A percentile compares a stretch with the other conserved stretches of the same genome.
These are phyloP conservation scores for Dermochelys coriacea DNA, from an alignment of 2,797 vertebrate species.

Conservation along the genomic window DNA sequence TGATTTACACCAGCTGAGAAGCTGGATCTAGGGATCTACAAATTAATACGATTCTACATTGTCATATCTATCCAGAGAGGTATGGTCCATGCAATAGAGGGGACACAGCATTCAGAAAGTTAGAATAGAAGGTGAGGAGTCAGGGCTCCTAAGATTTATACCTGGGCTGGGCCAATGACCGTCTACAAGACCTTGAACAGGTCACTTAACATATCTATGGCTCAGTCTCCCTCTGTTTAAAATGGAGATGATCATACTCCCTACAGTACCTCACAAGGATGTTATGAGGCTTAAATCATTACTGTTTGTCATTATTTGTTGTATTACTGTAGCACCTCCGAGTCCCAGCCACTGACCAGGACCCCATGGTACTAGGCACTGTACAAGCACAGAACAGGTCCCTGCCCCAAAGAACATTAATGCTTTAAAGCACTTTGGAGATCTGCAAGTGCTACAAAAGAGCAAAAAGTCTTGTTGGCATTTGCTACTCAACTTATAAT, in stretches of 20 bases:
- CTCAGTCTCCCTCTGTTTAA: not conserved
- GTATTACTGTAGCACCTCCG: not conserved
- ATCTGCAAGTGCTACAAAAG: not conserved
- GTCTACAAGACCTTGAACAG: not conserved
- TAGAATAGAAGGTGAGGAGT: not conserved
- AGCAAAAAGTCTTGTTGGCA: not conserved
- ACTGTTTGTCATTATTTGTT: not conserved
- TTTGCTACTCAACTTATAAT: not conserved
- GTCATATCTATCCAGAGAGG: not conserved
- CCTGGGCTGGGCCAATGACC: not conserved
- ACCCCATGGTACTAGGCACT: not conserved
- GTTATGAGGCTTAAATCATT: not conserved
- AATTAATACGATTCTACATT: not conserved
- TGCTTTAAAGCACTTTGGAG: not conserved
- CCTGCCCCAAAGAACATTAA: not conserved
- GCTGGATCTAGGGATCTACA: not conserved
- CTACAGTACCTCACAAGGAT: not conserved
- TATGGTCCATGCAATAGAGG: accelerated
- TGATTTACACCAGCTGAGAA: not conserved
- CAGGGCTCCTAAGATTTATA: not conserved
- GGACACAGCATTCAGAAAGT: not conserved
- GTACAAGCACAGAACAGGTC: accelerated
- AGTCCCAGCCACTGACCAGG: not conserved
- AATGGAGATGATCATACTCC: not conserved
- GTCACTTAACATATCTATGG: not conserved